Evolutionary conservation across 2,797 vertebrate genomes (phyloP).

Genomic region (Hapalemur alaotrensis): DNA sequence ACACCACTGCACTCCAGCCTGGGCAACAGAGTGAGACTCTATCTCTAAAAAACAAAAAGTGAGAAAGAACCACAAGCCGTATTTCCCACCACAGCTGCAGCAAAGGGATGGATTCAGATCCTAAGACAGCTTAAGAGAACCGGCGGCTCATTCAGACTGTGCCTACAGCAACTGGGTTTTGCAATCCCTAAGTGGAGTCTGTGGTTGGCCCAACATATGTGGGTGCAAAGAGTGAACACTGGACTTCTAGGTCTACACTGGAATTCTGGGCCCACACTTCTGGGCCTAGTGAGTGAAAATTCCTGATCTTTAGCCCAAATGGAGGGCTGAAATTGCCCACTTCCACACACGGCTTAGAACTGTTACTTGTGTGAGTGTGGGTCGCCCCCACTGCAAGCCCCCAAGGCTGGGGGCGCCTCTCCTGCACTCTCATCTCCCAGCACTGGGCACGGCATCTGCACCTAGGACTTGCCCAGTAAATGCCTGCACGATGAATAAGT

Average conservation of each 20-base stretch:
- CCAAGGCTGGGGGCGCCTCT: accelerated
- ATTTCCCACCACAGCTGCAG: background rate
- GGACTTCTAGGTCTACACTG: too few relatives aligned
- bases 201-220: accelerated
- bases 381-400: accelerated
- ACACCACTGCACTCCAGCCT: too few relatives aligned
- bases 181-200: background rate
- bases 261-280: too few relatives aligned
- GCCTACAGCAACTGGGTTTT: background rate
- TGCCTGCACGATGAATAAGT: accelerated
- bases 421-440: accelerated
- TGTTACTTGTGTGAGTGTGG: too few relatives aligned
- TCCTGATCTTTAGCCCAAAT: background rate
- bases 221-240: too few relatives aligned
- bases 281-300: background rate
- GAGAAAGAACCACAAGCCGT: background rate
- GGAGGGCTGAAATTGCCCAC: background rate
- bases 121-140: too few relatives aligned
- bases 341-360: accelerated
- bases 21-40: too few relatives aligned
- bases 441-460: accelerated
- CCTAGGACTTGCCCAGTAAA: background rate
- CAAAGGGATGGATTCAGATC: background rate
- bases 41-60: too few relatives aligned
- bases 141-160: accelerated